Percentiles rank a stretch among this genome's conserved stretches.
These are phyloP conservation scores for Radopholus similis DNA, from an alignment of 1,140 invertebrate genomes.

Conservation along the genomic window DNA sequence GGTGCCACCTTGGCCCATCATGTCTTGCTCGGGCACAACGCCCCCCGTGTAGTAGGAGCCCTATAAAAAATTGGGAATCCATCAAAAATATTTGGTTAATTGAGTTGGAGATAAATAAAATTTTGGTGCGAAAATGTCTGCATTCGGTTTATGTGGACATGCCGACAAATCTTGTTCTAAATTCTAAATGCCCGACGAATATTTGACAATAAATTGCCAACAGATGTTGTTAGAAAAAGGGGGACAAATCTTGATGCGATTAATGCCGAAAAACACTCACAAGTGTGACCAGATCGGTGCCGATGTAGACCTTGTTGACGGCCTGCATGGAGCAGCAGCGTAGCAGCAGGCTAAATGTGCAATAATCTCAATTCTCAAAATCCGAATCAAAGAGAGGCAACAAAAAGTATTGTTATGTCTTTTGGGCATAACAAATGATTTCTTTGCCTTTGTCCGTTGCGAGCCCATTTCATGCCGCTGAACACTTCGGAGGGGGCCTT, in stretches of 20 bases:
- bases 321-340: constrained; percentile 50
- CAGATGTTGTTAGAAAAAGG: too few relatives aligned
- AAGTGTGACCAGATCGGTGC: constrained; percentile 54
- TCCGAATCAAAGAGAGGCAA: neutral
- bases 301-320: constrained; percentile 52
- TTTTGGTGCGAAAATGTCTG: constrained; percentile 28
- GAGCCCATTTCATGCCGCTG: constrained; percentile 56
- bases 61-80: constrained; percentile 1
- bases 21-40: constrained; percentile 43
- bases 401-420: constrained; percentile 2
- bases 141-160: too few relatives aligned
- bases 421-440: constrained; percentile 7
- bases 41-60: constrained; percentile 38
- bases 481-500: constrained; percentile 47
- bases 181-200: too few relatives aligned
- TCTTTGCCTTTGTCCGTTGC: constrained; percentile 54
- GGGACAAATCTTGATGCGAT: too few relatives aligned
- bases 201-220: neutral
- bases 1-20: constrained; percentile 42
- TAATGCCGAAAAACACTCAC: constrained; percentile 42
- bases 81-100: constrained; percentile 11
- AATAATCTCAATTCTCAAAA: neutral
- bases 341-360: constrained; percentile 44
- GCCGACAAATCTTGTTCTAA: too few relatives aligned
- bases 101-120: neutral